Conservation (phyloP, 2,113 vertebrate species). For the Sterrhoptilus dennistouni region DNA sequence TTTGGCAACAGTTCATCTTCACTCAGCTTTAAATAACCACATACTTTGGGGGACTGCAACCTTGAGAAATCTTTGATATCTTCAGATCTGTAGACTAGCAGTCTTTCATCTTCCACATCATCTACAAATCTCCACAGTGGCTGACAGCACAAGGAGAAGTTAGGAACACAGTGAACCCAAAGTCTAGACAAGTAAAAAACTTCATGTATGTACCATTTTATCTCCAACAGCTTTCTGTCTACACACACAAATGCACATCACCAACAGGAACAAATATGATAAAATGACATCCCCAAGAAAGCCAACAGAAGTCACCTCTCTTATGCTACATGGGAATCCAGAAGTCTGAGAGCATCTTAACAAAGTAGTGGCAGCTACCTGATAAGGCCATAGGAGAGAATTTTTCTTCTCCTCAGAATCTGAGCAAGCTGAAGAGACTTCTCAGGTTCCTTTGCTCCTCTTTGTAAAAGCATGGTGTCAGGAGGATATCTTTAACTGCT, state of each 20-base stretch:
- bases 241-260: neutral
- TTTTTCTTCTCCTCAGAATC: neutral
- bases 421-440: neutral
- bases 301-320: neutral
- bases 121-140: constrained; percentile 94
- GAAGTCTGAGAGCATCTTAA: neutral
- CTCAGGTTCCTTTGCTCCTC: neutral
- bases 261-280: neutral
- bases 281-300: neutral
- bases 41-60: constrained; percentile 90
- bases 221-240: neutral
- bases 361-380: neutral
- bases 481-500: neutral
- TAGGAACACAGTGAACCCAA: neutral
- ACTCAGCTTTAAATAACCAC: constrained; percentile 85
- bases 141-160: constrained; percentile 51
- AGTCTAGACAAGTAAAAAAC: neutral
- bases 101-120: constrained; percentile 77
- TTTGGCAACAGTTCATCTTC: constrained; percentile 77
- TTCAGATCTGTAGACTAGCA: constrained; percentile 93
- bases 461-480: neutral
- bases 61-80: constrained; percentile 92
- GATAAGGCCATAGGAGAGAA: neutral
- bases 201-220: neutral
- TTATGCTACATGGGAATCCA: neutral